These are phyloP conservation scores for Noctua pronuba DNA, from an alignment of 2,888 invertebrate species.

Conservation along the genomic window DNA sequence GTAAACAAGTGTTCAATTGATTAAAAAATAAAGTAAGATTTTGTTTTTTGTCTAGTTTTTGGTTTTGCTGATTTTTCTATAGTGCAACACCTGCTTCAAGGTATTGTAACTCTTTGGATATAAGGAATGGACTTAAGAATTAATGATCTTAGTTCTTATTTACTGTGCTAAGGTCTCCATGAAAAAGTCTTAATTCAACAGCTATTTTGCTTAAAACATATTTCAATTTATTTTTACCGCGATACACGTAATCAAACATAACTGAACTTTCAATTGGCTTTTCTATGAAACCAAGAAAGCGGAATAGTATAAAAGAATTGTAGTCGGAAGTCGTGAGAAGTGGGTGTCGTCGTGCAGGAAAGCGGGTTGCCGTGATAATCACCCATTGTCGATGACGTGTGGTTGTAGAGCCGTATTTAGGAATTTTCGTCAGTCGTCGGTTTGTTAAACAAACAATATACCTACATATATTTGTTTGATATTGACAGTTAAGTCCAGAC, in stretches of 20 bases:
- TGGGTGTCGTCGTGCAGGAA: slow-evolving; percentile 82
- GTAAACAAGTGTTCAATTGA: neutral
- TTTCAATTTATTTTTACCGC: slow-evolving; percentile 35
- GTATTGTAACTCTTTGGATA: slow-evolving; percentile 6
- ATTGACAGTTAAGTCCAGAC: neutral
- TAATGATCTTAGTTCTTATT: neutral
- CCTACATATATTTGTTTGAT: neutral
- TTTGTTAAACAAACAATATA: slow-evolving; percentile 18
- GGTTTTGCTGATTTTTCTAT: neutral
- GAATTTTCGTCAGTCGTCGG: slow-evolving; percentile 34
- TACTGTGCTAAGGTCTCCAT: neutral
- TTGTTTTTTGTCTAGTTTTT: too few species aligned
- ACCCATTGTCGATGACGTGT: slow-evolving; percentile 75
- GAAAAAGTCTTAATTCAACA: slow-evolving; percentile 8
- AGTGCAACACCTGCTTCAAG: neutral
- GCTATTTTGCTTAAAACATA: slow-evolving; percentile 14
- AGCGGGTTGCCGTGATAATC: slow-evolving; percentile 82
- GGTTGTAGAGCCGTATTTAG: slow-evolving; percentile 44
- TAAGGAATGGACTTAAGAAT: neutral
- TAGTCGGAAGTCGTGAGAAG: slow-evolving; percentile 86
- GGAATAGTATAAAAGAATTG: slow-evolving; percentile 77
- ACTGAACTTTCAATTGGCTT: slow-evolving; percentile 70
- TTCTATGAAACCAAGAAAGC: slow-evolving; percentile 81
- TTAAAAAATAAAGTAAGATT: too few species aligned
- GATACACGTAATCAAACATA: slow-evolving; percentile 59